Evolutionary conservation across 2,888 invertebrate genomes (phyloP).

Genomic region (Strigamia maritima): DNA sequence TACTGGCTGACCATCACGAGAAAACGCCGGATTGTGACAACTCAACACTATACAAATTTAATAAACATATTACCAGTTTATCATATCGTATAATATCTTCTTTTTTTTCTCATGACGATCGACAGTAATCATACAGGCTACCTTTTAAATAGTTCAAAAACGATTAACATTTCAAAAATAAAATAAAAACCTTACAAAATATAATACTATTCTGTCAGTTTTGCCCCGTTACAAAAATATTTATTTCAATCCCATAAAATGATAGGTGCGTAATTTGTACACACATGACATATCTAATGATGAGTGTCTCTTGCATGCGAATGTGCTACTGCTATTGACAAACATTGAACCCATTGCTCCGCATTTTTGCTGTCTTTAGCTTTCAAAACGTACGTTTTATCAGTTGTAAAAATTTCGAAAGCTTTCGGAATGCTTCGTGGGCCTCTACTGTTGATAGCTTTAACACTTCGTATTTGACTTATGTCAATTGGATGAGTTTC

Average conservation of each 20-base stretch:
- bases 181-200: not conserved
- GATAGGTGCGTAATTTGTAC: not conserved
- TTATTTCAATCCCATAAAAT: not conserved
- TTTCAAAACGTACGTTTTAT: constrained; percentile 87
- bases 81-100: too few species aligned
- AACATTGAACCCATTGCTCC: constrained; percentile 93
- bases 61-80: not conserved
- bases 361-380: constrained; percentile 92
- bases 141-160: not conserved
- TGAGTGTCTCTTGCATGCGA: constrained; percentile 60
- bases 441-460: constrained; percentile 78
- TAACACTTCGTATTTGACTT: constrained; percentile 90
- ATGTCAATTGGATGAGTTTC: constrained; percentile 69
- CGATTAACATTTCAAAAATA: not conserved
- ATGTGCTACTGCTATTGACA: constrained; percentile 88
- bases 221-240: not conserved
- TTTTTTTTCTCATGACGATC: not conserved
- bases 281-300: constrained; percentile 35
- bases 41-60: not conserved
- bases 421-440: constrained; percentile 86
- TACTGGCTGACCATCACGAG: not conserved
- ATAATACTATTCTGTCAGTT: constrained; percentile 2
- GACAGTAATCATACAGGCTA: not conserved
- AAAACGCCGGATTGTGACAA: not conserved
- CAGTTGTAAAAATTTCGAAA: constrained; percentile 89